Base-by-base conservation (phyloP, 2,888 invertebrate genomes). In the Andrena haemorrhoa region DNA sequence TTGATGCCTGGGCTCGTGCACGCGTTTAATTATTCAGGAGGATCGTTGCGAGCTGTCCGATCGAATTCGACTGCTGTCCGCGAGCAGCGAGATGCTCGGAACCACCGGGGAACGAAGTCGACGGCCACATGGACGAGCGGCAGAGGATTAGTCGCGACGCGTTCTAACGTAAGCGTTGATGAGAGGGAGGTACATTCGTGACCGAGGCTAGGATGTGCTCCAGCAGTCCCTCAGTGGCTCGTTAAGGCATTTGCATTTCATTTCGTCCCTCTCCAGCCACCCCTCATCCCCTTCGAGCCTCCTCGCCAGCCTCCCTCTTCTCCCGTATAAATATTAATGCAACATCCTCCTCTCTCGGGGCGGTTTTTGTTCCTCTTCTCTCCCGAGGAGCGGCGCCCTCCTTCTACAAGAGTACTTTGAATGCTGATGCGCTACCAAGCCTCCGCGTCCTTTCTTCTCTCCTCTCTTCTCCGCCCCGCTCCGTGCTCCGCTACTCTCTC, bases 171-270 rank as follows among this genome's bases (percentile, higher is more conserved):
- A 84, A 88, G 89, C 90, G 91, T 92, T 92, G 92, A 92, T 93
- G 93, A 92, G 91, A 91, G 90, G 87, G 88, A 87, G 87, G 88
- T 89, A 91, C 88, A 92, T 90, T 92, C 90, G 92, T 91, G 93
- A 93, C 91, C 90, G 88, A 89, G 90, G 86, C 87, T 91, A 85
- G 89, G 89, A 92, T 91, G 89, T 90, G 90, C 90, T 90, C 88
- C 85, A 88, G 92, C 89, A 93, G 92, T 94, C 90, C 93, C 93
- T 94, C 93, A 93, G 94, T 91, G 93, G 93, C 93, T 94, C 94
- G 93, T 94, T 94, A 94, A 93, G 91, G 92, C 92, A 94, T 94
- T 94, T 94, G 94, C 94, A 94, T 94, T 94, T 94, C 93, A 94
- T 94, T 93, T 92, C 91, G 88, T 88, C 90, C 91, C 81, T 84